Evolutionary conservation across 2,888 invertebrate species (phyloP), one percentile per base, ranked within the genome.

Genomic region (Lamellibrachia columna): DNA sequence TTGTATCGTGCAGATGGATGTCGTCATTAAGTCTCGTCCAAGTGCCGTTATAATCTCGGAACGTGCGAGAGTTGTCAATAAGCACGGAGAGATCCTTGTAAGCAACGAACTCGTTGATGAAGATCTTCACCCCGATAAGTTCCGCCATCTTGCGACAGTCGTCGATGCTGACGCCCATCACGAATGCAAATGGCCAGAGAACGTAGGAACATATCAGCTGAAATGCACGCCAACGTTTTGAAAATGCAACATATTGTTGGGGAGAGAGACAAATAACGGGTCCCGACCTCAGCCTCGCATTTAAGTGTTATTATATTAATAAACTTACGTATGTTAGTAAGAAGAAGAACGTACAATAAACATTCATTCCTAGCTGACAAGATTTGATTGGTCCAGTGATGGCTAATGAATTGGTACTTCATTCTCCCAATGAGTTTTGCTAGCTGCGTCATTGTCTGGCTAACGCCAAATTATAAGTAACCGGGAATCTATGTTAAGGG

Each of bases 21-120:
- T 92, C 58, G 58, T 92, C 91, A 4, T 91, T 90, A 11, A 8
- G 9, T 28, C 58, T 58, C 28, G 7, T 90, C 90, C 92, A 93
- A 91, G 92, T 93, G 53, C 93, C 93, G 90, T 93, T 93, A 9
- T 60, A 58, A 55, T 28, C 4, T 75, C 22, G 75, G n/a, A 75
- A 75, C 75, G 75, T 91, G 91, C 53, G 28, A 91, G 53, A 91
- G 92, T 94, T 94, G 15, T 53, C 92, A 28, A 93, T n/a, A 52
- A 91, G 53, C 22, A n/a, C 75, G 7, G 93, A 92, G 1, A 99
- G 97, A 91, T 97, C 97, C 95, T 98, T 97, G 96, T 98, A 99
- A 0, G 99, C 99, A 0, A 98, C 98, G 96, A 99, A 99, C 96
- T 99, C 99, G 95, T 99, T 99, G 22, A 99, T 97, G n/a, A 98